Base-by-base conservation (phyloP, 2,113 vertebrate genomes). In the Entomyzon cyanotis region DNA sequence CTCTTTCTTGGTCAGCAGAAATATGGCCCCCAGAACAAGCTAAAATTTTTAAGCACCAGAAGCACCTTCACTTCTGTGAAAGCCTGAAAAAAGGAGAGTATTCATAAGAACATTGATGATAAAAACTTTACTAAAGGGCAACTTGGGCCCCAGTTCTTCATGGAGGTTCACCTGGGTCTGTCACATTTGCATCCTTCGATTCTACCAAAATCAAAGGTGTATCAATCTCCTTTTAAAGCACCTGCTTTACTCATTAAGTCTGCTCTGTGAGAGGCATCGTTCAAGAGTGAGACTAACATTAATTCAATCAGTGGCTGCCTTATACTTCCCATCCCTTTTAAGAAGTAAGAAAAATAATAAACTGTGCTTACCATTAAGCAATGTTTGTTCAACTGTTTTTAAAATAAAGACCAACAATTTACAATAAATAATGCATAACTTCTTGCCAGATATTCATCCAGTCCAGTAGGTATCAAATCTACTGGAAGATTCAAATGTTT, bases 401-500 rank as follows among this genome's bases (percentile, higher is more conserved):
- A 71, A 93, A 79, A 87, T 37, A 73, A 79, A 71, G n/a, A 35
- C 53, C 69, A 76, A 35, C 77, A 41, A 56, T 79, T 90, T 93
- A 24, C 67, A 15, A 56, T 76, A 77, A 80, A 84, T 55, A 87
- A 74, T 62, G 35, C 7, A 35, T 83, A 73, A 25, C 31, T 85
- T 55, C 15, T 83, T 91, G 11, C 31, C 67, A 80, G 63, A 50
- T 7, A 44, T 82, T 55, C 42, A 88, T 88, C 16, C 30, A 69
- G 63, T 42, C 30, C 23, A 74, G 19, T 65, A 86, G 19, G 12
- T 56, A 52, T 70, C 55, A 84, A 90, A 93, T 78, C 46, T 80
- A 76, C 33, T 55, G 70, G 35, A 87, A 91, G 39, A 71, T 60
- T 87, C 60, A 87, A 52, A 53, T 35, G 1, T 58, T 79, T 64